Evolutionary conservation across 2,888 invertebrate genomes (phyloP), one percentile per base, ranked within the genome.

Genomic region (Orthosia gothica): DNA sequence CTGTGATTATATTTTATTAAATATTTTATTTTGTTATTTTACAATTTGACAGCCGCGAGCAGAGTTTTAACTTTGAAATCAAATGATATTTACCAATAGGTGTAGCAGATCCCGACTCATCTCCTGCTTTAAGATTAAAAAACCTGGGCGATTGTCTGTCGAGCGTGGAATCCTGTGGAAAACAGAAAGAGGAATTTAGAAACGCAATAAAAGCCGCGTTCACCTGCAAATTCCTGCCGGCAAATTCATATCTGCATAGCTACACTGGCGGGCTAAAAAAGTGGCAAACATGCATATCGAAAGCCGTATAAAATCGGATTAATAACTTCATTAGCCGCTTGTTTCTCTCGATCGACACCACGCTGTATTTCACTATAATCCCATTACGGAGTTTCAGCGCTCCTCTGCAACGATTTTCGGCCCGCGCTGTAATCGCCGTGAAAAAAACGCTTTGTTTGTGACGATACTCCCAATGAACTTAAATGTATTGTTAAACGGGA

Each of bases 311-410:
- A 93, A 95, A 95, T 93, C 93, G 95, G 96, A 96, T 96, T 96
- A 96, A 96, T 96, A 96, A 96, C 96, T 96, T 96, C 94, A 96
- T 96, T 96, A 97, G 94, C 93, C 92, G 94, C 95, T 93, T 94
- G 95, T 95, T 95, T 94, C 95, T 95, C 94, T 91, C 96, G 95
- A 96, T 95, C 93, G 95, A 94, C 93, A 93, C 92, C 91, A 91
- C 83, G 91, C 95, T 91, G 93, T 96, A 95, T 96, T 95, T 95
- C 94, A 95, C 95, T 93, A 91, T 96, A 96, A 96, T 96, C 96
- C 96, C 92, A 94, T 96, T 96, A 95, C 87, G 84, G 88, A 88
- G 90, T 88, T 90, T 90, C 90, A 89, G 62, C 90, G 91, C 91
- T 92, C 85, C 92, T 91, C 90, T 89, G 91, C 89, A 89, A 86